Conservation (phyloP, 2,888 invertebrate genomes). For the Euzophera pinguis region DNA sequence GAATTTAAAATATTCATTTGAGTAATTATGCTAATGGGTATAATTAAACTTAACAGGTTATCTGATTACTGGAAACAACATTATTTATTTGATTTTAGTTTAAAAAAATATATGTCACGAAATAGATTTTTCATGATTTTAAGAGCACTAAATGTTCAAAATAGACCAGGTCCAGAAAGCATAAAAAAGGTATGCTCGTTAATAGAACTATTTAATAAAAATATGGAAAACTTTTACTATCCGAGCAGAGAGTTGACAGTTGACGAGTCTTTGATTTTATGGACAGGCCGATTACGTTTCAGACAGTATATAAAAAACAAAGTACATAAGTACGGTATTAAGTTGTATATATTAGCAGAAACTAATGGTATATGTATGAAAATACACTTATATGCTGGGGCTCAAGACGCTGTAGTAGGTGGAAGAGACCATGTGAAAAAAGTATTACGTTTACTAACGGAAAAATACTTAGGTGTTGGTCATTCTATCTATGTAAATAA, state of each 20-base stretch:
- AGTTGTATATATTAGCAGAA: slow-evolving; percentile 27
- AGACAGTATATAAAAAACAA: slow-evolving; percentile 15
- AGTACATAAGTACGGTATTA: slow-evolving; percentile 19
- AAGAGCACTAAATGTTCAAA: slow-evolving; percentile 26
- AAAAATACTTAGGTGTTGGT: slow-evolving; percentile 23
- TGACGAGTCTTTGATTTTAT: slow-evolving; percentile 27
- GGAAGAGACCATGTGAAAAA: slow-evolving; percentile 15
- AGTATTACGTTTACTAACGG: slow-evolving; percentile 22
- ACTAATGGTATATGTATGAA: slow-evolving; percentile 23
- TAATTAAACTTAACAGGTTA: slow-evolving; percentile 25
- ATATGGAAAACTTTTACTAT: slow-evolving; percentile 20
- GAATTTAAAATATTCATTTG: slow-evolving; percentile 21
- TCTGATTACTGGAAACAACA: slow-evolving; percentile 26
- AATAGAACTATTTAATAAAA: slow-evolving; percentile 25
- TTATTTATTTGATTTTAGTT: slow-evolving; percentile 22
- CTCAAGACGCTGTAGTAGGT: slow-evolving; percentile 16
- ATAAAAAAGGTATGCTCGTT: slow-evolving; percentile 27
- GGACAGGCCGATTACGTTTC: slow-evolving; percentile 25
- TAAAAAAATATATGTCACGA: slow-evolving; percentile 15
- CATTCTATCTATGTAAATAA: slow-evolving; percentile 25
- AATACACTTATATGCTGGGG: slow-evolving; percentile 19
- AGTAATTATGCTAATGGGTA: slow-evolving; percentile 18
- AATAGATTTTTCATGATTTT: slow-evolving; percentile 29
- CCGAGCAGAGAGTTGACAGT: slow-evolving; percentile 23
- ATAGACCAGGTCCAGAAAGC: slow-evolving; percentile 22